Conservation (phyloP, 2,113 vertebrate species). For the Mus pahari region DNA sequence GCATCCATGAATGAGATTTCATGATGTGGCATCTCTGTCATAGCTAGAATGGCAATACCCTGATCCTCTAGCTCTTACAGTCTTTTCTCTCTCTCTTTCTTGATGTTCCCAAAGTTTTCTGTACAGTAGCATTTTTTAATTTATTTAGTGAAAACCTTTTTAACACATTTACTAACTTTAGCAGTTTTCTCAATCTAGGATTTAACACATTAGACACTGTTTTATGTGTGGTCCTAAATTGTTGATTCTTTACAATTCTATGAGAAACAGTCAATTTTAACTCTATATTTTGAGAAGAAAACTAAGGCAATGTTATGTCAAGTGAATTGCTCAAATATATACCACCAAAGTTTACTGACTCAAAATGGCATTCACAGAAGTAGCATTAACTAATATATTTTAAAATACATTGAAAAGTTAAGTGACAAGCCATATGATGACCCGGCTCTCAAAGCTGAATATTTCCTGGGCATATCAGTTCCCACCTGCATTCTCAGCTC, state of each 20-base stretch:
- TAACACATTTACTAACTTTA: neutral
- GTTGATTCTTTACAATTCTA: neutral
- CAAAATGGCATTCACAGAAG: slow-evolving; percentile 25
- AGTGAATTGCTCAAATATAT: neutral
- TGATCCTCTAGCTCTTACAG: neutral
- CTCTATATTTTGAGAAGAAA: neutral
- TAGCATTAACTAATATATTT: neutral
- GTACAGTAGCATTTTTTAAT: slow-evolving; percentile 11
- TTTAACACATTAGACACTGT: neutral
- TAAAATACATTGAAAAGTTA: neutral
- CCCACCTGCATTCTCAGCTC: neutral
- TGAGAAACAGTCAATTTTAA: neutral
- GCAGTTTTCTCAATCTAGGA: neutral
- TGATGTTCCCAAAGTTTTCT: neutral
- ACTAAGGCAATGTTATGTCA: neutral
- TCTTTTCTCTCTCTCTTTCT: neutral
- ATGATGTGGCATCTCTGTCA: neutral
- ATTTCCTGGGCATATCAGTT: neutral
- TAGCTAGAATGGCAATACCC: neutral
- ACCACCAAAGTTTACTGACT: neutral
- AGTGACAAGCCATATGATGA: neutral
- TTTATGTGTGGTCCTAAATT: slow-evolving; percentile 13
- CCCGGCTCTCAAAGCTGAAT: neutral
- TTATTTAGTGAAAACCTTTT: slow-evolving; percentile 23
- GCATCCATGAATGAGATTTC: neutral